Base-by-base conservation (phyloP, 2,113 vertebrate species). In the Azemiops feae region DNA sequence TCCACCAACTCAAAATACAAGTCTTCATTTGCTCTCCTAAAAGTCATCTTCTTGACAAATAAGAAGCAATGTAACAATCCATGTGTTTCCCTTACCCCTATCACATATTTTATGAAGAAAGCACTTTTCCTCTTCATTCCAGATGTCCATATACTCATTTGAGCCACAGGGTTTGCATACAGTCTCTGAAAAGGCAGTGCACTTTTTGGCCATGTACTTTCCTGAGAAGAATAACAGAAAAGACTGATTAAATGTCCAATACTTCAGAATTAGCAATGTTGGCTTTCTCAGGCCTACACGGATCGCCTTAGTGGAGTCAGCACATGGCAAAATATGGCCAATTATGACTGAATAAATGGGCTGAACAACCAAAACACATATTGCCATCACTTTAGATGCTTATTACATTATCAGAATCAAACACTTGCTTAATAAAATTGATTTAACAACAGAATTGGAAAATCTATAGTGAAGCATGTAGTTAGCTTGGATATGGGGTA, bases 61-160 rank as follows among this genome's bases (percentile, higher is more conserved):
- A 64, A 74, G 85, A 94, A 88, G 5, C 45, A 69, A 85, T 16
- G 20, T 3, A 34, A 88, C 11, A 5, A 20, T 92, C 47, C 55
- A 39, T 57, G 88, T 0, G 23, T 89, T 39, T 0, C 34, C 95
- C 98, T 98, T 94, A 99, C 99, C 98, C 91, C 94, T 89, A 81
- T 99, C 99, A 55, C 99, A 99, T 92, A 98, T 98, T 96, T 98
- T 98, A 95, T 99, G 98, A 50, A 96, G 97, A 25, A 97, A 92
- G 88, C 99, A 99, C 74, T 96, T 97, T 1, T 92, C 96, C 87
- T 99, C 97, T 12, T 97, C 97, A 50, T 98, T 99, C 98, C 98
- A 99, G 94, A 96, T 96, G 2, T 98, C 98, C 97, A 99, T 97
- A 93, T 99, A 99, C 90, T 99, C 98, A 0, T 98, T 98, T 6